Evolutionary conservation across 2,797 vertebrate genomes (phyloP), one percentile per base, ranked within the genome.

Genomic region (Protosalanx chinensis): DNA sequence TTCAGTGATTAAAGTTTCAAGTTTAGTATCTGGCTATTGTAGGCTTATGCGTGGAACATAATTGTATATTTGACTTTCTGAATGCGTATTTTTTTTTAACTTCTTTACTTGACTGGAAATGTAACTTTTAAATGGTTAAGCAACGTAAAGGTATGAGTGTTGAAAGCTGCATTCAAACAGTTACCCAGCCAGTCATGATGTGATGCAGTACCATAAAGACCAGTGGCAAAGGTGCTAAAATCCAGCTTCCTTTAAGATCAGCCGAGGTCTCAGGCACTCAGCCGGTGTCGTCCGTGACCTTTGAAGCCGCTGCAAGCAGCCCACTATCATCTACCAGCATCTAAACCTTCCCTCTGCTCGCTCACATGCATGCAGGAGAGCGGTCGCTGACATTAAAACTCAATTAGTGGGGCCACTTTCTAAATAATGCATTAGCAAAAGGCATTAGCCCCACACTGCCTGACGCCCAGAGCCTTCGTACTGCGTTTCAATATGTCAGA

Each of bases 391-490:
- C 92, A 93, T 93, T 93, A 91, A 92, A 93, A 91, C 90, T 90
- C 90, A 92, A 92, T 93, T 93, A 92, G 89, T 76, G 71, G 77
- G 79, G 83, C 89, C 87, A 88, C 85, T 88, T 87, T 85, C 88
- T 93, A 91, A 92, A 93, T 93, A 92, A 92, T 92, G 87, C 86
- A 92, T 90, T 88, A 91, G 87, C 81, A 89, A 89, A 91, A 89
- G 90, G 88, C 89, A 91, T 90, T 90, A 89, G 88, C 82, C 81
- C 82, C 84, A 86, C 75, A 78, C 84, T 66, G 70, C 78, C 85
- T 80, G 73, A 82, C 83, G 76, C 86, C 85, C 85, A 76, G 82
- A 88, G 87, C 75, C 80, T 81, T 77, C 78, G 68, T 82, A 75
- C 81, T 88, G 81, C 82, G 79, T 90, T 88, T 90, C 86, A 87